phyloP scores from a whole-genome alignment of 2,113 vertebrate species.

The Sphaerodactylus townsendi region DNA sequence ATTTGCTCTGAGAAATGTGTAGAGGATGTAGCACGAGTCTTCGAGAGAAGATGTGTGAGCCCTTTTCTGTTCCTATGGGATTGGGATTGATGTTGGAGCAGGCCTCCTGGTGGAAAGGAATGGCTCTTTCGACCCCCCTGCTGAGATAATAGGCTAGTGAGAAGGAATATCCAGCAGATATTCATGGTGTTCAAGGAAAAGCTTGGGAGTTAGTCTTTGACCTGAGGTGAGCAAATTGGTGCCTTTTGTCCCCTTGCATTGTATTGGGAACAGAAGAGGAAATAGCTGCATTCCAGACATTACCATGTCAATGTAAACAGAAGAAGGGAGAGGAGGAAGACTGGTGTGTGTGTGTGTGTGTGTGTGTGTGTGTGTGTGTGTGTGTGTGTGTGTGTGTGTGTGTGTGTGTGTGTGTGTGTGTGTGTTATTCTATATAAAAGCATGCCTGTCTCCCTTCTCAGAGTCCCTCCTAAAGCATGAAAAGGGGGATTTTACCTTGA shows the following conservation, averaged over 20 bases:
- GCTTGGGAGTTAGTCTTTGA: conserved; percentile 30
- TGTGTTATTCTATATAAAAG: neutral
- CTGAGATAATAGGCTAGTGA: conserved; percentile 23
- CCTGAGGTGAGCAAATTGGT: conserved; percentile 44
- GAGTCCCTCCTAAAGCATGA: neutral
- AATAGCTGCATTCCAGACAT: conserved; percentile 39
- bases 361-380: neutral
- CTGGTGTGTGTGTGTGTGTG: neutral
- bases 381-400: neutral
- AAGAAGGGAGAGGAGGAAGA: neutral
- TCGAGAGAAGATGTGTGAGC: neutral
- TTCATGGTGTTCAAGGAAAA: neutral
- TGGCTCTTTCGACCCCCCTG: conserved; percentile 23
- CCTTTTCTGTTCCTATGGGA: neutral
- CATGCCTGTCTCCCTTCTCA: neutral
- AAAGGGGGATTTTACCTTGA: neutral
- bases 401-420: neutral
- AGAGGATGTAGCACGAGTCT: neutral
- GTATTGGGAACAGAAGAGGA: conserved; percentile 33
- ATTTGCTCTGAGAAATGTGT: neutral
- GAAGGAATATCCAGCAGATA: conserved; percentile 11
- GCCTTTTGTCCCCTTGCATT: conserved; percentile 31
- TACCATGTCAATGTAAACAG: conserved; percentile 41
- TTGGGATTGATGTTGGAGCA: neutral
- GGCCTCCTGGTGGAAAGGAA: conserved; percentile 14